A percentile compares a stretch with the other conserved stretches of the same genome.
These are phyloP conservation scores for Chrysotoxum bicinctum DNA, from an alignment of 2,888 invertebrate species.

Conservation along the genomic window DNA sequence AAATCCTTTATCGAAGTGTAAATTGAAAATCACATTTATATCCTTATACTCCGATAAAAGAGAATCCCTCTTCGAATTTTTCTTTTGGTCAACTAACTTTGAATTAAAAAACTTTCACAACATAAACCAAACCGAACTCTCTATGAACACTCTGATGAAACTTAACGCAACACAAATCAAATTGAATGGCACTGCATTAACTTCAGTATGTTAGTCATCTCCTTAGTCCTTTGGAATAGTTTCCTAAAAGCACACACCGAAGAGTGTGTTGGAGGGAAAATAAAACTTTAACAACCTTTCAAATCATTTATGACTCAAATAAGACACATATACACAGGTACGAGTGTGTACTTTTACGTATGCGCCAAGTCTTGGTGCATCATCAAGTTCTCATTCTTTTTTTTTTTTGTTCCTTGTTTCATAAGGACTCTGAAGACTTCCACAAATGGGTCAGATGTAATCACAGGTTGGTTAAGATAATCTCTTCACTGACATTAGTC, in stretches of 20 bases:
- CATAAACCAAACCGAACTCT: conserved; percentile 13
- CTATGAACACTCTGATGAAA: conserved; percentile 26
- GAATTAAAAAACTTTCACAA: conserved; percentile 39
- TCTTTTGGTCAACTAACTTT: conserved; percentile 20
- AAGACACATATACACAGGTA: not conserved
- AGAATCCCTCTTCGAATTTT: not conserved
- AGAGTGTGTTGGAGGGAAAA: not conserved
- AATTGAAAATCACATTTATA: conserved; percentile 20
- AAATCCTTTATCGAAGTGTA: conserved; percentile 35
- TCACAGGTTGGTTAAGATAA: conserved; percentile 59
- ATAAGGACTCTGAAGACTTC: conserved; percentile 49
- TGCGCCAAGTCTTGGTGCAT: not conserved
- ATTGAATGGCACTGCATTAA: conserved; percentile 55
- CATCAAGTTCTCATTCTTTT: not conserved
- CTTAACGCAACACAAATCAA: conserved; percentile 58
- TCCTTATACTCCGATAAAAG: conserved; percentile 4
- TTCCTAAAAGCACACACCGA: conserved; percentile 3
- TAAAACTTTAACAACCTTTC: conserved; percentile 39
- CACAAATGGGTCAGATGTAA: conserved; percentile 68
- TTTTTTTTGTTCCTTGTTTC: not conserved
- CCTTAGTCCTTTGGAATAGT: not conserved
- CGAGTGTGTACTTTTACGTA: not conserved
- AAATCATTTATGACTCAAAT: conserved; percentile 39
- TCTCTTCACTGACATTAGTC: conserved; percentile 43
- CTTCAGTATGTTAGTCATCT: conserved; percentile 5